Conservation (phyloP, 2,113 vertebrate genomes). For the Malurus cyaneus region DNA sequence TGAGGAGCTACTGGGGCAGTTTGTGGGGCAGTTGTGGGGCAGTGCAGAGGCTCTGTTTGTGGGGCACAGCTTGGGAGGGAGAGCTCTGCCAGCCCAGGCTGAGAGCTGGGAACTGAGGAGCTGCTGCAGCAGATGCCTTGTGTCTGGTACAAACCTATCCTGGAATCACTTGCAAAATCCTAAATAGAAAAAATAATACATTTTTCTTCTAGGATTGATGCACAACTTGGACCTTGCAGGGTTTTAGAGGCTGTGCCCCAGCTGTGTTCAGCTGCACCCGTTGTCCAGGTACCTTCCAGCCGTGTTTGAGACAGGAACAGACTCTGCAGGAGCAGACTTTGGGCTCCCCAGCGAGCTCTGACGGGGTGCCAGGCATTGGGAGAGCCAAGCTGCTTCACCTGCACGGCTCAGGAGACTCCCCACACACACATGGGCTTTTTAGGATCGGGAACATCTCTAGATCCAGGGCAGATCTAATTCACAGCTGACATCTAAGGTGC, state of each 20-base stretch:
- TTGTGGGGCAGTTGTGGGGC: fast-evolving
- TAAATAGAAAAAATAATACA: background rate
- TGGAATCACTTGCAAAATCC: background rate
- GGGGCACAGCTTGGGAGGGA: background rate
- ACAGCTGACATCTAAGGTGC: background rate
- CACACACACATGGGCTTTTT: background rate
- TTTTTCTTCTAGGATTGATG: background rate
- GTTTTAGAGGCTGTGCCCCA: background rate
- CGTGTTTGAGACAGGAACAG: background rate
- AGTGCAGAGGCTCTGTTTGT: fast-evolving
- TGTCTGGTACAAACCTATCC: background rate
- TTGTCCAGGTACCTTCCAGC: background rate
- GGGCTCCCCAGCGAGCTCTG: background rate
- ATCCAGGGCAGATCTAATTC: background rate
- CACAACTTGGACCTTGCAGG: too few relatives aligned
- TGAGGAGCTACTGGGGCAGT: background rate
- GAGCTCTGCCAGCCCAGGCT: background rate
- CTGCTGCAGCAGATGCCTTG: background rate
- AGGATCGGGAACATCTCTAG: background rate
- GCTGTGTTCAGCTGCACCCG: background rate
- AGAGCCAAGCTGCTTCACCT: background rate
- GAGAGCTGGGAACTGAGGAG: background rate
- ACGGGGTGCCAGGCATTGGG: background rate
- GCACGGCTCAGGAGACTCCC: background rate
- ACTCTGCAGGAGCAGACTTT: fast-evolving